phyloP scores from a whole-genome alignment of 1,140 invertebrate genomes.

The Doryteuthis pealeii region DNA sequence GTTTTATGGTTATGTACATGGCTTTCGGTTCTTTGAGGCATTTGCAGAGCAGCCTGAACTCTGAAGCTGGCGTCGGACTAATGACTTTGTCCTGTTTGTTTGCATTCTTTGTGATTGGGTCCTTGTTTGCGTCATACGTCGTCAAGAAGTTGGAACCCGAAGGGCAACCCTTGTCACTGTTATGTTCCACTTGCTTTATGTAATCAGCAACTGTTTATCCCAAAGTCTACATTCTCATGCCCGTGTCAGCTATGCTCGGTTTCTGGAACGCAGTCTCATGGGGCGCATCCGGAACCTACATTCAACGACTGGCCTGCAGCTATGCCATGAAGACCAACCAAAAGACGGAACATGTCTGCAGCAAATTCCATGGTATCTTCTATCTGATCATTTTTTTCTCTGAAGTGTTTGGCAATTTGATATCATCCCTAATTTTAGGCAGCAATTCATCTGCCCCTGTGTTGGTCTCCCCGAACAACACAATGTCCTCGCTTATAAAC shows the following conservation, averaged over 20 bases:
- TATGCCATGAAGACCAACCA: conserved; percentile 34
- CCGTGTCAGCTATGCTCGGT: conserved; percentile 38
- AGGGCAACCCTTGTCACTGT: conserved; percentile 29
- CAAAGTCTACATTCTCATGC: conserved; percentile 41
- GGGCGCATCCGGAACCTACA: conserved; percentile 49
- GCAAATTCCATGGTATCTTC: conserved; percentile 49
- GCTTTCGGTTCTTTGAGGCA: conserved; percentile 46
- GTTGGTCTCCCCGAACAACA: too few species aligned
- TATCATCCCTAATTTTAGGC: conserved; percentile 5
- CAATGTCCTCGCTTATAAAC: too few species aligned
- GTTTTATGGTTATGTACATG: conserved; percentile 40
- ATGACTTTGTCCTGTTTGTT: conserved; percentile 35
- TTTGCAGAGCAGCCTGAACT: conserved; percentile 52
- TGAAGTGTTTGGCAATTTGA: conserved; percentile 14
- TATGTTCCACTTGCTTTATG: conserved; percentile 39
- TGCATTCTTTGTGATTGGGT: conserved; percentile 37
- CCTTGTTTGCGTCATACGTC: conserved; percentile 41
- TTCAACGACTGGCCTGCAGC: conserved; percentile 43
- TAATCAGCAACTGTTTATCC: conserved; percentile 46
- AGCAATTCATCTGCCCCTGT: not conserved
- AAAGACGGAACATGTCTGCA: conserved; percentile 38
- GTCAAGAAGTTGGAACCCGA: conserved; percentile 44
- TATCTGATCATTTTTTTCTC: conserved; percentile 26
- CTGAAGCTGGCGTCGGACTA: conserved; percentile 38
- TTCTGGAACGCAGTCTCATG: conserved; percentile 40